These are phyloP conservation scores for Eolophus roseicapilla DNA, from an alignment of 2,113 vertebrate genomes.

Conservation along the genomic window DNA sequence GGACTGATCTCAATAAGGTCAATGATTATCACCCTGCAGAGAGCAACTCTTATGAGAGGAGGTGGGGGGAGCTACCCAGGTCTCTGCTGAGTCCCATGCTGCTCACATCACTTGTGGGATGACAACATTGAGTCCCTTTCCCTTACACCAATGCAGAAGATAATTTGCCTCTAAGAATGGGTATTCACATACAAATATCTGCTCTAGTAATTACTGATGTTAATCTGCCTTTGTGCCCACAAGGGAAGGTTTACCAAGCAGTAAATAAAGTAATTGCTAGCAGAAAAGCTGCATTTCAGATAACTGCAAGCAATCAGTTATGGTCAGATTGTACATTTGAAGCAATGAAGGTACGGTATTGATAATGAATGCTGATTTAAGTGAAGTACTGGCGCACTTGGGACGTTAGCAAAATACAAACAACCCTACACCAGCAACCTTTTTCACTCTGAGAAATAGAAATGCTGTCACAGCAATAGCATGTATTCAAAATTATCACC, in stretches of 20 bases:
- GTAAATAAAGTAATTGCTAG: constrained; percentile 5
- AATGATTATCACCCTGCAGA: neutral
- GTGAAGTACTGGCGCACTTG: neutral
- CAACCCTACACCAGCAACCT: neutral
- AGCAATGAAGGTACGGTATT: neutral
- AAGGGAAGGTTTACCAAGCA: neutral
- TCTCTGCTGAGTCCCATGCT: neutral
- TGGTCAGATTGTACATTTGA: neutral
- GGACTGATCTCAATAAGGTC: neutral
- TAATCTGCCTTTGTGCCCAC: neutral
- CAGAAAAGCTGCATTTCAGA: constrained; percentile 6
- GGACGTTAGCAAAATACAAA: neutral
- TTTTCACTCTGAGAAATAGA: neutral
- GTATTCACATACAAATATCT: neutral
- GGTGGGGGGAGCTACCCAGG: neutral
- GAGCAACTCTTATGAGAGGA: fast-evolving
- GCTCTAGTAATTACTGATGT: constrained; percentile 12
- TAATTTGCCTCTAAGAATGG: neutral
- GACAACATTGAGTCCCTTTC: neutral
- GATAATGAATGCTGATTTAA: neutral
- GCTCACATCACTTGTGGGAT: neutral
- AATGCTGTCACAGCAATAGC: neutral
- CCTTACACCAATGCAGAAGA: neutral
- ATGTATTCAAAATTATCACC: neutral
- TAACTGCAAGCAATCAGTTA: neutral